Base-by-base conservation (phyloP, 2,797 vertebrate species). In the Somateria mollissima region DNA sequence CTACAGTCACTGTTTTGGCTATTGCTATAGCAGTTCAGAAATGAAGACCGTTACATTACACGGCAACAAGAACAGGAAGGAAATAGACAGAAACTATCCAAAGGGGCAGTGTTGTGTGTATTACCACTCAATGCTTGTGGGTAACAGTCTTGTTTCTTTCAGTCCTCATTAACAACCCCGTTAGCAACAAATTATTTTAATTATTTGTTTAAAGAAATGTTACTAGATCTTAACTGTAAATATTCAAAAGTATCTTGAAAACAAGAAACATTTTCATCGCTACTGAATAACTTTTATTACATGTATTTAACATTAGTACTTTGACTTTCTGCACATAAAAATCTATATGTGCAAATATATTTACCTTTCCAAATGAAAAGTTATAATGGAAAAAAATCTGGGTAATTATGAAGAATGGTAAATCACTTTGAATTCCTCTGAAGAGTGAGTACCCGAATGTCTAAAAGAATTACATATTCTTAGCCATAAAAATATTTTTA, bases 1-100 rank as follows among this genome's bases (percentile, higher is more conserved):
- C 45, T 58, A 10, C 9, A 0, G 0, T 49, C 19, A 25, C 1
- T 0, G 3, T 41, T 73, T 73, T 76, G 64, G 11, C 8, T 56
- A 2, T 69, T 72, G 39, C 6, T 75, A 4, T 22, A 76, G n/a
- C 13, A 51, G 7, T 70, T 77, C 34, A 58, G 17, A 76, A 83
- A 58, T 8, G 14, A 2, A 54, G 49, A 54, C 15, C 32, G 27
- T 53, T 71, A 32, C 11, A 53, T 2, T 41, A 2, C 47, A 10
- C 34, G 13, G 13, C 13, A 78, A 6, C 6, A 36, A 12, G 4
- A 41, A 13, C 10, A 32, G 37, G 8, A 89, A 75, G 41, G 8
- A 91, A 69, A 47, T 21, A 56, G 3, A 0, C 30, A 72, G 54
- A 58, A 89, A 66, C 18, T 47, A 3, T 0, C 13, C 25, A 51